Base-by-base conservation (phyloP, 1,140 invertebrate genomes). In the Solenopsis invicta region DNA sequence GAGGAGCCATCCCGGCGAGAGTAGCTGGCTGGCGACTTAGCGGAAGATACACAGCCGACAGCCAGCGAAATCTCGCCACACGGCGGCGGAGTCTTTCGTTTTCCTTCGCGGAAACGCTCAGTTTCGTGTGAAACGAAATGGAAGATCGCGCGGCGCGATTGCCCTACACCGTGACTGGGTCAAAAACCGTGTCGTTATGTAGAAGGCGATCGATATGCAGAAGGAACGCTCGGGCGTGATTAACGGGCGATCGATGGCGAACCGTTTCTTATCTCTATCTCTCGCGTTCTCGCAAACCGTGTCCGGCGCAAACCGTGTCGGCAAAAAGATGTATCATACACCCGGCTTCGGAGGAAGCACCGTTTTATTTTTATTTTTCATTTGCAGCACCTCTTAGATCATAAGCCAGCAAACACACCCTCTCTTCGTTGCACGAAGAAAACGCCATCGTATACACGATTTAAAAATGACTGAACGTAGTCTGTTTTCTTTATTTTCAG, bases 401-500 rank as follows among this genome's bases (percentile, higher is more conserved):
- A 37, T 86, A 69, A 52, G 52, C 34, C 29, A 69, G 59, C 78
- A 71, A 72, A 48, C 13, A n/a, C 61, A 50, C 56, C 61, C 56
- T n/a, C 61, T 76, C 82, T 81, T 81, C 89, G 59, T 61, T 66
- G 86, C 81, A 88, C 86, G 56, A 76, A 87, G 72, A 41, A 41
- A 67, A 41, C 29, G 9, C 29, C 9, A 29, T 24, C 29, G 34
- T 64, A 5, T 37, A 52, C 24, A 48, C 48, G 18, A 54, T 54
- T 66, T 24, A n/a, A 18, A 18, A 12, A 61, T 34, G 34, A 24
- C 10, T 56, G 45, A 54, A 67, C 34, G 52, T 71, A 18, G 29
- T 85, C n/a, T 80, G 64, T 77, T 87, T 92, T 81, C 41, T 90
- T 88, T 90, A 88, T 92, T 95, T 94, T 76, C 92, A 96, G 95